Evolutionary conservation across 1,140 invertebrate species (phyloP).

Genomic region (Zaprionus tsacasi): DNA sequence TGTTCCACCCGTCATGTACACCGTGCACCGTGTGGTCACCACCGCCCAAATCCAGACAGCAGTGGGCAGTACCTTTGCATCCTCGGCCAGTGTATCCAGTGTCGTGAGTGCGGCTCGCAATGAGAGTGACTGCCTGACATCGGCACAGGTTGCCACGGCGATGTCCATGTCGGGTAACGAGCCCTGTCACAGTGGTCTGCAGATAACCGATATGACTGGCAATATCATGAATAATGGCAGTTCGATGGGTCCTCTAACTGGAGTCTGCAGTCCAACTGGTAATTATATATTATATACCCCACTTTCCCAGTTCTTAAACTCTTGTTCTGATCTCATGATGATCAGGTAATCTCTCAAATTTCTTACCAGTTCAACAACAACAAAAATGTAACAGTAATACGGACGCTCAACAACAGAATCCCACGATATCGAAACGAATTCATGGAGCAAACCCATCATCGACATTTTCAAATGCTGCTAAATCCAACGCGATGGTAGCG

Average conservation of each 20-base stretch:
- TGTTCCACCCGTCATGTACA: constrained; percentile 80
- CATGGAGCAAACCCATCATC: constrained; percentile 54
- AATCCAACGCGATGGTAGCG: constrained; percentile 60
- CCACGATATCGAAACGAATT: constrained; percentile 54
- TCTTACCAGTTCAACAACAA: constrained; percentile 67
- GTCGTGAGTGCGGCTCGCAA: constrained; percentile 75
- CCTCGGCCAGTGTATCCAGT: constrained; percentile 81
- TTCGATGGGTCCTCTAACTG: constrained; percentile 54
- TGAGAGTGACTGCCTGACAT: constrained; percentile 66
- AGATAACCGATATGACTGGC: constrained; percentile 54
- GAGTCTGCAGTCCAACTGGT: constrained; percentile 63
- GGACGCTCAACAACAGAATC: constrained; percentile 56
- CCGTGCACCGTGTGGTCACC: constrained; percentile 81
- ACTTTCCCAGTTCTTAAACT: background rate
- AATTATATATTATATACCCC: constrained; percentile 1
- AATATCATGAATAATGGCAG: constrained; percentile 63
- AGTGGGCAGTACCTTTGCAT: constrained; percentile 78
- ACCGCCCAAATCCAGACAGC: constrained; percentile 83
- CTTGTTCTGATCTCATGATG: constrained; percentile 3
- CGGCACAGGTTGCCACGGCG: constrained; percentile 58
- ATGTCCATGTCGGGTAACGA: constrained; percentile 57
- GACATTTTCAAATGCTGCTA: constrained; percentile 60
- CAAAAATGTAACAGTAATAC: constrained; percentile 55
- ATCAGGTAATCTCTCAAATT: constrained; percentile 62
- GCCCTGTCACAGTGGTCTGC: constrained; percentile 50